Evolutionary conservation across 2,113 vertebrate genomes (phyloP), one percentile per base, ranked within the genome.

Genomic region (Pituophis catenifer): DNA sequence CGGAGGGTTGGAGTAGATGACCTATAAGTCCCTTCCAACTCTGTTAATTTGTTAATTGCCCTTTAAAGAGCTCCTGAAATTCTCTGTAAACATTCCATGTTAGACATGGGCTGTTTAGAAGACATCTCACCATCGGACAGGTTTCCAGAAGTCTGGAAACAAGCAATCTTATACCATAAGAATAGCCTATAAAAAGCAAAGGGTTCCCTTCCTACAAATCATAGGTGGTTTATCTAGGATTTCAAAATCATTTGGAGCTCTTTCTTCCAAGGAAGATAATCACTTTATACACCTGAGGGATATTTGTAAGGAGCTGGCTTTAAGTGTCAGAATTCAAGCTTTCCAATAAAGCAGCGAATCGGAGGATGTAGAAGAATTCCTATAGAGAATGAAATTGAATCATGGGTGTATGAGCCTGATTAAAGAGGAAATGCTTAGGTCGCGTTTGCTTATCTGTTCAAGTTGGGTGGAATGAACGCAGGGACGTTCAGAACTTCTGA

Each of bases 251-350:
- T 92, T 93, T 2, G 0, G 92, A 38, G 44, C 2, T 88, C 10
- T 91, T 87, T 75, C 54, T 53, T 21, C 24, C 87, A 44, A 48
- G 95, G 26, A 9, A 91, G 5, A 2, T 93, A 86, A 62, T 92
- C 23, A 86, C 15, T 85, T 95, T 92, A 94, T 94, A 93, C 94
- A 93, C 75, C 33, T 3, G n/a, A 55, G 3, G 26, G 75, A 59
- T n/a, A 53, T 29, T 9, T 26, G 5, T 57, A 89, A 95, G 75
- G 24, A 91, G 55, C 33, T 90, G 92, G 75, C 21, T 88, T 3
- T 94, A 93, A 94, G 38, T 85, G 59, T 92, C 88, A 94, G 94
- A 95, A 95, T 33, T 95, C 53, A 86, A 92, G 29, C 94, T 91
- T 94, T 70, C n/a, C 92, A 33, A 65, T 15, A 95, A 55, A 92